Conservation (phyloP, 2,797 vertebrate species). For the Protosalanx chinensis region DNA sequence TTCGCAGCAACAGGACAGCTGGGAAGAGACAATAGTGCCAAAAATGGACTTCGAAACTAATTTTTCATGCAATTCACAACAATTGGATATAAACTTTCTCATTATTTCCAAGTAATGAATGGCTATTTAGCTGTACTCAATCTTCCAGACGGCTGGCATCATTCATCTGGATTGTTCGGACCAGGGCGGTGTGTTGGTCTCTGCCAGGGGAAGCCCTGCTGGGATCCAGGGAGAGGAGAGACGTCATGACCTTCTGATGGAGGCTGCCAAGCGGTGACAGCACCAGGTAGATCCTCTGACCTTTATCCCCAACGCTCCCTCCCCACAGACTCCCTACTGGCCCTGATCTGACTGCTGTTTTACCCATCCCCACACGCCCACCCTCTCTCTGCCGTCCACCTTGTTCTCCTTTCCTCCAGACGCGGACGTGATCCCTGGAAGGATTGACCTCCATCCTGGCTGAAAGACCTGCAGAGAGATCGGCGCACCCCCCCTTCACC, state of each 20-base stretch:
- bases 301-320: neutral
- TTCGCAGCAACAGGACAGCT: slow-evolving; percentile 45
- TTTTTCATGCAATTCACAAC: slow-evolving; percentile 14
- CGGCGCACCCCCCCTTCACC: neutral
- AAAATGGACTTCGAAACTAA: slow-evolving; percentile 33
- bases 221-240: neutral
- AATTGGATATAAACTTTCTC: neutral
- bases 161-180: neutral
- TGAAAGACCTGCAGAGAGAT: neutral
- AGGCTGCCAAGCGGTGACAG: neutral
- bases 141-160: neutral
- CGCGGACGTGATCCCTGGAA: neutral
- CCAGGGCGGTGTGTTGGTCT: neutral
- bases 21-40: slow-evolving; percentile 41
- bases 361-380: neutral
- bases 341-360: neutral
- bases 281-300: neutral
- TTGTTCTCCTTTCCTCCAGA: neutral
- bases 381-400: neutral
- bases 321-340: neutral
- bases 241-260: slow-evolving; percentile 14
- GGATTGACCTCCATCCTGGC: slow-evolving; percentile 1
- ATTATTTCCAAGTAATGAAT: neutral
- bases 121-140: neutral
- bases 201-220: neutral